Conservation (phyloP, 2,888 invertebrate species). For the Chydorus sphaericus region DNA sequence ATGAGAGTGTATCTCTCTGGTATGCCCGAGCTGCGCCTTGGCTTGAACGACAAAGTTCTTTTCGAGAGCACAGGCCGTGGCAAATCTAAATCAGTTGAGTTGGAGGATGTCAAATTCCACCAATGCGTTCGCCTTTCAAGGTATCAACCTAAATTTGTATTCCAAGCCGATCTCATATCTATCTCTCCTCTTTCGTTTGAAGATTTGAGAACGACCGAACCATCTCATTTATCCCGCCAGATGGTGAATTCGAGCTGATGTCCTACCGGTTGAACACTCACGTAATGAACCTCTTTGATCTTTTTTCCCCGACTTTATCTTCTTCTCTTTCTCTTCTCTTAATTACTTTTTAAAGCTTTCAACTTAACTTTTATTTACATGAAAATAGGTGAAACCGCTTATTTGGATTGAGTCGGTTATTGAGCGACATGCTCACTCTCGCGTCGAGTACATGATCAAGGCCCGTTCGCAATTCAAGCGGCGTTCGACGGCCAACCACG, state of each 20-base stretch:
- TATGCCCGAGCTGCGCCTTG: slow-evolving; percentile 93
- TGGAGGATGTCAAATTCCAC: slow-evolving; percentile 98
- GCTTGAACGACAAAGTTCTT: slow-evolving; percentile 91
- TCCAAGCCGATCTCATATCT: neutral
- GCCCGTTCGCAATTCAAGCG: slow-evolving; percentile 97
- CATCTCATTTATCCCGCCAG: slow-evolving; percentile 95
- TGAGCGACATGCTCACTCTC: slow-evolving; percentile 88
- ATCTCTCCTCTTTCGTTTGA: slow-evolving; percentile 9
- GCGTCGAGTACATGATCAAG: slow-evolving; percentile 98
- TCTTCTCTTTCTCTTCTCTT: neutral
- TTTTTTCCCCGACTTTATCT: slow-evolving; percentile 9
- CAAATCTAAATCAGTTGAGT: slow-evolving; percentile 92
- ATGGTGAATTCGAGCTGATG: slow-evolving; percentile 98
- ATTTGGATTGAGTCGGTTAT: slow-evolving; percentile 99
- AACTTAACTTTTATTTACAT: neutral
- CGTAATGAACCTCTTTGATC: slow-evolving; percentile 36
- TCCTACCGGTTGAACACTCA: slow-evolving; percentile 93
- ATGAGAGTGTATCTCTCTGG: slow-evolving; percentile 97
- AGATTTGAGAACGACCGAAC: slow-evolving; percentile 93
- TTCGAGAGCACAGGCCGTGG: slow-evolving; percentile 96
- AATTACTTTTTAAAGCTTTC: neutral
- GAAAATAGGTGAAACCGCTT: slow-evolving; percentile 58
- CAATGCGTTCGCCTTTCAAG: slow-evolving; percentile 92
- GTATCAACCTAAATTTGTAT: slow-evolving; percentile 15
- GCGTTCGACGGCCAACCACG: slow-evolving; percentile 94